Evolutionary conservation across 1,140 invertebrate species (phyloP).

Genomic region (Thereuonema tuberculata): DNA sequence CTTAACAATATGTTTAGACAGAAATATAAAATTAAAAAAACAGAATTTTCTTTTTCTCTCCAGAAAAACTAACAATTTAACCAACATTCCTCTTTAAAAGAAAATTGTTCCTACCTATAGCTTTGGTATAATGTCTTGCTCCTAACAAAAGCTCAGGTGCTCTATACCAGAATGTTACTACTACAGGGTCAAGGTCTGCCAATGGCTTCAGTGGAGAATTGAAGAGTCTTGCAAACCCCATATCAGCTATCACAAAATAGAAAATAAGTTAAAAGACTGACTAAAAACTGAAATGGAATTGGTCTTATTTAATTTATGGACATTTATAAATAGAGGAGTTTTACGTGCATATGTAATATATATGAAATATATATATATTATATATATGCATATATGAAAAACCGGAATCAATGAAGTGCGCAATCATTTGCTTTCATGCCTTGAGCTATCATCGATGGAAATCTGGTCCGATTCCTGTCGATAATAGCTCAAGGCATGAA

Average conservation of each 20-base stretch:
- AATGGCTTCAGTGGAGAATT: conserved; percentile 96
- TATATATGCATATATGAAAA: too few relatives aligned
- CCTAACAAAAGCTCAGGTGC: conserved; percentile 92
- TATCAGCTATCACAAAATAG: conserved; percentile 56
- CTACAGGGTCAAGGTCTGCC: conserved; percentile 95
- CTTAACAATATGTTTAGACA: too few relatives aligned
- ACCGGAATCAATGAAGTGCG: too few relatives aligned
- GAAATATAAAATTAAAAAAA: too few relatives aligned
- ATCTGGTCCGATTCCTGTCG: too few relatives aligned
- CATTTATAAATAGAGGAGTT: too few relatives aligned
- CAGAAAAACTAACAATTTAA: background rate
- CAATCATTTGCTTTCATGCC: too few relatives aligned
- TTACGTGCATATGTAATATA: too few relatives aligned
- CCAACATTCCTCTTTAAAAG: background rate
- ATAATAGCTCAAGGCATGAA: too few relatives aligned
- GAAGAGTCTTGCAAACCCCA: conserved; percentile 99
- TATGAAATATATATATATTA: too few relatives aligned
- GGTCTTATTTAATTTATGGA: background rate
- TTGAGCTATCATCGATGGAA: too few relatives aligned
- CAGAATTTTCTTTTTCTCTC: too few relatives aligned
- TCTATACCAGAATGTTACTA: conserved; percentile 99
- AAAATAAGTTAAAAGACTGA: conserved; percentile 1
- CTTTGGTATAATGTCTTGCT: conserved; percentile 96
- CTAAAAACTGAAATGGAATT: conserved; percentile 1
- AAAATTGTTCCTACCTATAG: conserved; percentile 58